Evolutionary conservation across 1,140 invertebrate genomes (phyloP), one percentile per base, ranked within the genome.

Genomic region (Trissolcus basalis): DNA sequence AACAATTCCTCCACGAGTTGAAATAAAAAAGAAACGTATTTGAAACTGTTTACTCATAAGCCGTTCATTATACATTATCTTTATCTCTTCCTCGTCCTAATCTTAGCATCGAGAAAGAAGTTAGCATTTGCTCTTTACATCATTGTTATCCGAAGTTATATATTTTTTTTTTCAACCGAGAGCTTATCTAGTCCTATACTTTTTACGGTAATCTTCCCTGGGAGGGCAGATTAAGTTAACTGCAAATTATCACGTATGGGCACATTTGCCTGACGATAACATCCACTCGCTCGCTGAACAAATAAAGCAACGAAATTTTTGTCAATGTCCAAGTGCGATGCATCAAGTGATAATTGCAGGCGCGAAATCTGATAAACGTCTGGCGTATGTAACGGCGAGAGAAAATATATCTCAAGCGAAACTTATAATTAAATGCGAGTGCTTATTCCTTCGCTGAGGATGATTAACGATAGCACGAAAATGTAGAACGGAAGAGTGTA

Each of bases 401-500:
- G 19, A 45, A 54, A 63, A 54, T 61, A 58, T 56, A 61, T 61
- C 45, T 56, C 56, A 59, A 69, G 67, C 47, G 49, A 35, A 64
- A 64, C 58, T 73, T 72, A 56, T 65, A 70, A 78, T 78, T 78
- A 69, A 69, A 78, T 27, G 48, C 36, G 69, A 73, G 19, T 3
- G 49, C 19, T 36, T 47, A 65, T 43, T 67, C 27, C 56, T 61
- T 65, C 67, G 33, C 55, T 27, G 50, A 45, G 67, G 56, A 77
- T 78, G 69, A 78, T 78, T 72, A 69, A 78, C 65, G 69, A 78
- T 69, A 64, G 61, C 56, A 78, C 54, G 53, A 68, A 72, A 77
- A 71, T 77, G 56, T 69, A 64, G 75, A 72, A 72, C 75, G 75
- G 63, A 77, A 77, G 68, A 72, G 49, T 65, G 75, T 72, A 77